Percentiles rank a stretch among this genome's conserved stretches.
These are phyloP conservation scores for Anthoptus insignis DNA, from an alignment of 2,888 invertebrate genomes.

Conservation along the genomic window DNA sequence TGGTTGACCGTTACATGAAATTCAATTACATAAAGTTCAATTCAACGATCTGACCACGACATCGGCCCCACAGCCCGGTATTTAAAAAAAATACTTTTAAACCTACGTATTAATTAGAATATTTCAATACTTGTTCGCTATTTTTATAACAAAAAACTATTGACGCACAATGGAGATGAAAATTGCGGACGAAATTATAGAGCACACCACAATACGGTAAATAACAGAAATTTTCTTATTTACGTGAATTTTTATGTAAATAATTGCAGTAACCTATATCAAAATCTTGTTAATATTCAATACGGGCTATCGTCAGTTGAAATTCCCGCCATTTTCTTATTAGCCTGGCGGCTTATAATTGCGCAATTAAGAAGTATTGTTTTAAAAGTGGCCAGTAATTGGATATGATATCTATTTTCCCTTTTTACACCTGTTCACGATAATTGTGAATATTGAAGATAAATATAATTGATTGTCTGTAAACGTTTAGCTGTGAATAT, in stretches of 20 bases:
- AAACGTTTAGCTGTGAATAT: too few relatives aligned
- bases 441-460: neutral
- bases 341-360: slow-evolving; percentile 28
- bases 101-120: neutral
- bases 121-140: neutral
- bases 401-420: slow-evolving; percentile 31
- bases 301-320: slow-evolving; percentile 21
- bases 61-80: too few relatives aligned
- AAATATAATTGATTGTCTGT: slow-evolving; percentile 15
- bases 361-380: slow-evolving; percentile 26
- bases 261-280: slow-evolving; percentile 14
- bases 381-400: slow-evolving; percentile 31
- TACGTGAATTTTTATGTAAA: slow-evolving; percentile 2
- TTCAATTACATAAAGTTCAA: too few relatives aligned
- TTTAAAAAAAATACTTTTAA: too few relatives aligned
- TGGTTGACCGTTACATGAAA: too few relatives aligned
- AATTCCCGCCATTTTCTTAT: slow-evolving; percentile 31
- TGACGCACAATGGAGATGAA: too few relatives aligned
- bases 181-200: neutral
- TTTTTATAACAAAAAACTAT: neutral
- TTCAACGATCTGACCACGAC: too few relatives aligned
- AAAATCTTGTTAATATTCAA: slow-evolving; percentile 22
- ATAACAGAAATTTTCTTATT: slow-evolving; percentile 1
- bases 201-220: neutral
- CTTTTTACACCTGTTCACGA: slow-evolving; percentile 30